Evolutionary conservation across 1,140 invertebrate genomes (phyloP), one percentile per base, ranked within the genome.

Genomic region (Liolophura sinensis): DNA sequence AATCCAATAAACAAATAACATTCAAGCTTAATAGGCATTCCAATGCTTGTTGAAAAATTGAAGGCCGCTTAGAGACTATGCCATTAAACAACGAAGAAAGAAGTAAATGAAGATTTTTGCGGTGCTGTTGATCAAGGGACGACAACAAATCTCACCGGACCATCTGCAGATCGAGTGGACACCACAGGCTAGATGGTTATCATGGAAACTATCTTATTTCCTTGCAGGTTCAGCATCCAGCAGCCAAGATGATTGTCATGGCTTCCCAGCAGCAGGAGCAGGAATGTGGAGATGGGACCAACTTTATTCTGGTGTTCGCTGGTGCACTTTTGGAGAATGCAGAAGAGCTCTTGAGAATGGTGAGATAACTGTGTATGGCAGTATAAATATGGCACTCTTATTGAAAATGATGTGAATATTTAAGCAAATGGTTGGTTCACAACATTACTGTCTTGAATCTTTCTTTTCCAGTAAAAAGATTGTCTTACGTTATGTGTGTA

Each of bases 201-300:
- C 31, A 40, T 5, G 31, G 31, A 40, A 40, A 40, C 31, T 40
- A 9, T 40, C 9, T 40, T 40, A 40, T 40, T 40, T 40, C 15
- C n/a, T 61, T 81, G 3, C 76, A 89, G 85, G 88, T 99, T 50
- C 95, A 99, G 84, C 97, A 99, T 87, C 98, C 97, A 60, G 97
- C 97, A 57, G 98, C 96, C n/a, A 98, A 97, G 83, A 87, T 99
- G 54, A 90, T 99, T 84, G 93, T 99, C 11, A 85, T 98, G 76
- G 96, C 93, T 20, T 95, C 95, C 71, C 91, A 99, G 86, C 98
- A 98, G 92, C 97, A 99, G 86, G 96, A 99, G 86, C 90, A 96
- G 79, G 97, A 99, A 89, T 92, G 98, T 73, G 98, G 98, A 27
- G 98, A 99, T 89, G 97, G 96, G 54, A 99, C 97, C 12, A 99